Evolutionary conservation across 2,797 vertebrate species (phyloP).

Genomic region (Oreortyx pictus): DNA sequence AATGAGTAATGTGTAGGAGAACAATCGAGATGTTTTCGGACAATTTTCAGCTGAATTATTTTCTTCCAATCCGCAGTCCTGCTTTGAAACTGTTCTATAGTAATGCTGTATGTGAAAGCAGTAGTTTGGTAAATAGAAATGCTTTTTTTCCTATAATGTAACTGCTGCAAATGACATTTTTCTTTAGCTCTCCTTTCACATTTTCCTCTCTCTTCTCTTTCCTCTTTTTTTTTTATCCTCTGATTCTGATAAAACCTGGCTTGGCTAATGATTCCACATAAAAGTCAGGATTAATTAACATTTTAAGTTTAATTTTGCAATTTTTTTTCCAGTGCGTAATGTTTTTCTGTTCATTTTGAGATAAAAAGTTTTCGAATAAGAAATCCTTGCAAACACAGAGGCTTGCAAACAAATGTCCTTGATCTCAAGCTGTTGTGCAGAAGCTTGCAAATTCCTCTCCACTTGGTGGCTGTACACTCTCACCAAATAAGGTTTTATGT

Average conservation of each 20-base stretch:
- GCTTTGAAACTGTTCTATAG: not conserved
- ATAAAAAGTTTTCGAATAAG: no score
- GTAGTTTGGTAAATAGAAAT: not conserved
- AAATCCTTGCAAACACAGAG: no score
- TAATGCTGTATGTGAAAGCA: not conserved
- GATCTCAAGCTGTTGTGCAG: no score
- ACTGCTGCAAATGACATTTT: not conserved
- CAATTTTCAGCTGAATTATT: not conserved
- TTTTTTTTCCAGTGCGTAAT: fast-evolving
- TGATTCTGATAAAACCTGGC: not conserved
- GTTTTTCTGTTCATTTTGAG: not conserved
- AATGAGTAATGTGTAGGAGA: not conserved
- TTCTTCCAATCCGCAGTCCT: not conserved
- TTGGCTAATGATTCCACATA: not conserved
- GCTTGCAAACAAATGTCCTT: no score
- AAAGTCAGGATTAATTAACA: not conserved
- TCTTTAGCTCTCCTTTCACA: not conserved
- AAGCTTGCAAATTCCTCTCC: no score
- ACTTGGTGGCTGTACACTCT: no score
- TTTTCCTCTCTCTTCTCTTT: not conserved
- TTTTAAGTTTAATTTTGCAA: not conserved
- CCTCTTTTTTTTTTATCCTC: not conserved
- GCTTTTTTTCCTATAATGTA: not conserved
- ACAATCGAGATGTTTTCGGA: not conserved
- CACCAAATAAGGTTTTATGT: no score